Evolutionary conservation across 2,797 vertebrate species (phyloP).

Genomic region (Paramormyrops hopkinsi): DNA sequence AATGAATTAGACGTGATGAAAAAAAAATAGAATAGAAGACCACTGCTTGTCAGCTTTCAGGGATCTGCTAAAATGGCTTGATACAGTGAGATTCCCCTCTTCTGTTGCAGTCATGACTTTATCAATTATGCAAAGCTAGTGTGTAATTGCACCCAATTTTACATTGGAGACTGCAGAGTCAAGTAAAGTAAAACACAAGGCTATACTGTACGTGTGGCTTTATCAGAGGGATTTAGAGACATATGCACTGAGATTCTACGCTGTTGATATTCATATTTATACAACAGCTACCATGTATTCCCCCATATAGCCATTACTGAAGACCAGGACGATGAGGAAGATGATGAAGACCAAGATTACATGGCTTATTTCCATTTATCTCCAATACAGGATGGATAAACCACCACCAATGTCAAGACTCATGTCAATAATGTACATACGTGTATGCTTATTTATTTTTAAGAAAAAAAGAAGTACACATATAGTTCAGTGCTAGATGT

Average conservation of each 20-base stretch:
- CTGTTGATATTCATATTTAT: slow-evolving; percentile 96
- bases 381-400: slow-evolving; percentile 96
- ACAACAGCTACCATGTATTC: slow-evolving; percentile 99
- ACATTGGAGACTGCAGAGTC: slow-evolving; percentile 71
- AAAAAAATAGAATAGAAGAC: slow-evolving; percentile 77
- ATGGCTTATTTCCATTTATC: slow-evolving; percentile 88
- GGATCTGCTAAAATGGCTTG: slow-evolving; percentile 82
- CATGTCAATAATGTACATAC: slow-evolving; percentile 99
- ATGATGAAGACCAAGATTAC: slow-evolving; percentile 97
- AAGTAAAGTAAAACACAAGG: slow-evolving; percentile 57
- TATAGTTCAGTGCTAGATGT: slow-evolving; percentile 98
- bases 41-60: slow-evolving; percentile 86
- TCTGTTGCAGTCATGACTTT: slow-evolving; percentile 75
- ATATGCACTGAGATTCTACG: slow-evolving; percentile 82
- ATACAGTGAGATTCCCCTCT: slow-evolving; percentile 72
- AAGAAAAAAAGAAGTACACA: slow-evolving; percentile 86
- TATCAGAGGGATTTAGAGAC: slow-evolving; percentile 73
- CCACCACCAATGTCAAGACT: slow-evolving; percentile 75
- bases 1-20: slow-evolving; percentile 58
- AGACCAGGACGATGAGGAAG: slow-evolving; percentile 93
- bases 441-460: slow-evolving; percentile 99
- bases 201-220: slow-evolving; percentile 72
- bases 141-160: slow-evolving; percentile 69
- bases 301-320: slow-evolving; percentile 99
- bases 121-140: slow-evolving; percentile 70